Evolutionary conservation across 2,113 vertebrate genomes (phyloP), one percentile per base, ranked within the genome.

Genomic region (Panurus biarmicus): DNA sequence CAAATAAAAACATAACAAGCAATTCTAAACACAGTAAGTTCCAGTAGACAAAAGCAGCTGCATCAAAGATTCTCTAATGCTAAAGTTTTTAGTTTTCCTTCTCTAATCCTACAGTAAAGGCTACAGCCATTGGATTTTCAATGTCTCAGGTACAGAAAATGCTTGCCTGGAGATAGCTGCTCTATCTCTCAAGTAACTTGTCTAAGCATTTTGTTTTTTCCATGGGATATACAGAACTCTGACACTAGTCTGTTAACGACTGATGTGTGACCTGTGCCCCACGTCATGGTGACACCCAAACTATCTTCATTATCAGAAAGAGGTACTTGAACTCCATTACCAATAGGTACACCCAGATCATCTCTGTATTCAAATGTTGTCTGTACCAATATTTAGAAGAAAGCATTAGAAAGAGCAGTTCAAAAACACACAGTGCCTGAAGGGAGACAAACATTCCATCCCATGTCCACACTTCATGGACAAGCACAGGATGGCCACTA

Each of bases 41-140:
- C 50, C n/a, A 77, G 44, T 21, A 38, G 84, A 90, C 54, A 94
- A 89, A 92, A 93, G 75, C 77, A 96, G 70, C 87, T 89, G 91
- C 73, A 91, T 71, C 15, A 14, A 35, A 60, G 48, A 42, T 33
- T 85, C 47, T 69, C 24, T 21, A 74, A 62, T 5, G 14, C 6
- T 33, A 8, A 77, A 13, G 15, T 23, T 74, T 90, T 78, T 31
- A 7, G 20, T 25, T 72, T 88, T 87, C 45, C 20, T 72, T 65
- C 50, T 69, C 61, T 79, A 42, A 75, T 29, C 15, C 58, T 6
- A 54, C 0, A 70, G 21, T 14, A 60, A 65, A 89, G 35, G 33
- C 38, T n/a, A 28, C 72, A 94, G n/a, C 15, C 36, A 60, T 3
- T 60, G 58, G 14, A 16, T 73, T 87, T 53, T 36, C 26, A 7